Evolutionary conservation across 2,113 vertebrate species (phyloP).

Genomic region (Phodopus roborovskii): DNA sequence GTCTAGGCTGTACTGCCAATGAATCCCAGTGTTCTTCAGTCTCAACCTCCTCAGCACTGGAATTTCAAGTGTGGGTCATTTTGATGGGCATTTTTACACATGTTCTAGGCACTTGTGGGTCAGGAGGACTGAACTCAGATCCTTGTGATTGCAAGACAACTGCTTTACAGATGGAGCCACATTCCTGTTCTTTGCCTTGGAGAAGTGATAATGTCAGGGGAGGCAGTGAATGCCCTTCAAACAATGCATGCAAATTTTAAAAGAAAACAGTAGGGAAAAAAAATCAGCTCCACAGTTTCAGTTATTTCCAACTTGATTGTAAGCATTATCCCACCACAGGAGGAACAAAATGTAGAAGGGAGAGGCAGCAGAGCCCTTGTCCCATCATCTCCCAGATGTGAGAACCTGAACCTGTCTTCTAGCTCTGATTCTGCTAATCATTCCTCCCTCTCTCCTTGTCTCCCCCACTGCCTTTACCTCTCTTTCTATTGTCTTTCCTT

Average conservation of each 20-base stretch:
- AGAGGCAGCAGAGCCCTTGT: too few relatives aligned
- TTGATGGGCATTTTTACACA: background rate
- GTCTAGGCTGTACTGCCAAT: background rate
- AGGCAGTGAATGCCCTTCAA: background rate
- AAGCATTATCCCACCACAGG: background rate
- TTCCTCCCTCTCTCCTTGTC: background rate
- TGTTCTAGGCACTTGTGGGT: background rate
- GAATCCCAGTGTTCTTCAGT: background rate
- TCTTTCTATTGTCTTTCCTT: background rate
- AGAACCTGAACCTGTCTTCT: background rate
- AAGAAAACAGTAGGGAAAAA: background rate
- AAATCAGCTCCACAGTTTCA: background rate
- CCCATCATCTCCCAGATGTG: rapidly evolving
- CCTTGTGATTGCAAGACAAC: background rate
- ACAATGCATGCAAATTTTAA: background rate
- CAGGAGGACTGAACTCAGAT: background rate
- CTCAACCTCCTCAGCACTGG: background rate
- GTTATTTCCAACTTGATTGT: background rate
- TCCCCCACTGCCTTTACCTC: rapidly evolving
- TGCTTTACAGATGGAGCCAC: background rate
- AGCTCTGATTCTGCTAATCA: background rate
- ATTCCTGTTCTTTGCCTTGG: background rate
- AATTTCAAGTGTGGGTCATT: background rate
- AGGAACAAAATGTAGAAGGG: background rate
- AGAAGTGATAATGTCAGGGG: background rate